Evolutionary conservation across 2,113 vertebrate species (phyloP).

Genomic region (Kryptolebias marmoratus): DNA sequence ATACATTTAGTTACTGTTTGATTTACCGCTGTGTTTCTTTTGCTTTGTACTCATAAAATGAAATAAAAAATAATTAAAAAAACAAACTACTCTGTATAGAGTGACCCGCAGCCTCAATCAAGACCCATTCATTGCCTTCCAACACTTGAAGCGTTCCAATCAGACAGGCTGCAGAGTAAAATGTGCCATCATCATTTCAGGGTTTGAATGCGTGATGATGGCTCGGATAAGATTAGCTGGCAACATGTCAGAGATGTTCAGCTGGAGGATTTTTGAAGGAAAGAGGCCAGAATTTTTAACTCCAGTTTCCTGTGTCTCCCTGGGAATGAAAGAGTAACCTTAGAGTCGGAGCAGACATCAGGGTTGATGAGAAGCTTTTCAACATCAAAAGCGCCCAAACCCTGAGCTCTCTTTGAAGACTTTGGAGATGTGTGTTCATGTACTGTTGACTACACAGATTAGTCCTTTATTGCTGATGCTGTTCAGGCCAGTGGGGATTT

Average conservation of each 20-base stretch:
- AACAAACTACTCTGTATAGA: slow-evolving; percentile 14
- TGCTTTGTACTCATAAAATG: not conserved
- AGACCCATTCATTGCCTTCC: slow-evolving; percentile 36
- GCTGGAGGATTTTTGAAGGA: slow-evolving; percentile 25
- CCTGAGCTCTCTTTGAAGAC: slow-evolving; percentile 2
- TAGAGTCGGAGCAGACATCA: slow-evolving; percentile 2
- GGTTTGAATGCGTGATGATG: slow-evolving; percentile 48
- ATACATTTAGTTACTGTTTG: slow-evolving; percentile 12
- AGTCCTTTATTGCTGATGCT: slow-evolving; percentile 2
- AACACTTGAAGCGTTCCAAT: slow-evolving; percentile 42
- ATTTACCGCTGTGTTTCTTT: not conserved
- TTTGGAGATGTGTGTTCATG: not conserved
- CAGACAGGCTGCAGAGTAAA: slow-evolving; percentile 31
- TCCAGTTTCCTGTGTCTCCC: slow-evolving; percentile 24
- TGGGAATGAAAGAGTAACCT: slow-evolving; percentile 8
- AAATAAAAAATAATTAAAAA: not conserved
- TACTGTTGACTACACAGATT: not conserved
- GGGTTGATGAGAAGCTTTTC: slow-evolving; percentile 30
- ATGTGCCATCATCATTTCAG: slow-evolving; percentile 33
- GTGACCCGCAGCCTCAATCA: slow-evolving; percentile 53
- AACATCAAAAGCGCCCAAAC: slow-evolving; percentile 35
- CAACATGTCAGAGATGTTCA: slow-evolving; percentile 32
- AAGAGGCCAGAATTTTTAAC: slow-evolving; percentile 23
- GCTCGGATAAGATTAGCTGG: slow-evolving; percentile 34
- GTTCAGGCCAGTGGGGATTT: not conserved